Conservation (phyloP, 2,797 vertebrate genomes). For the Characodon lateralis region DNA sequence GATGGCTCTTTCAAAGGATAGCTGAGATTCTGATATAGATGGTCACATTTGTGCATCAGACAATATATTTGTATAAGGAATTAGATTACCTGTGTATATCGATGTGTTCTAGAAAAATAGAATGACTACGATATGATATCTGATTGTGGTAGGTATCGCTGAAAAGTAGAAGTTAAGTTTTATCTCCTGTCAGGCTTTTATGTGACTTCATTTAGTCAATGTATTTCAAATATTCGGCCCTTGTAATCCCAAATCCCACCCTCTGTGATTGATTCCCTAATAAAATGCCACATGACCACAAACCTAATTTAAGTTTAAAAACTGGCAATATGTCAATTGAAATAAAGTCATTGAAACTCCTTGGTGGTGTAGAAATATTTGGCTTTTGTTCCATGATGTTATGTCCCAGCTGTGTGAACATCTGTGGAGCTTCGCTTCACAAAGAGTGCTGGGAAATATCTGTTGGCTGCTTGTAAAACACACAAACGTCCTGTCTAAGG, state of each 20-base stretch:
- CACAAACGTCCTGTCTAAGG: background rate
- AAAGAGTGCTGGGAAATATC: conserved; percentile 32
- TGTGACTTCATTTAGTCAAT: background rate
- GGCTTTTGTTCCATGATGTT: background rate
- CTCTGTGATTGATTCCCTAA: background rate
- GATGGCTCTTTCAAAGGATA: background rate
- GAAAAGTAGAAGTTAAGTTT: background rate
- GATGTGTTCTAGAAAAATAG: background rate
- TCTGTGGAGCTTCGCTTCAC: conserved; percentile 22
- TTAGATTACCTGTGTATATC: background rate
- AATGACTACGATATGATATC: background rate
- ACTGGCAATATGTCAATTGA: background rate
- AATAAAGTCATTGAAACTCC: background rate
- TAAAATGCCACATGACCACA: background rate
- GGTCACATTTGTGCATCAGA: background rate
- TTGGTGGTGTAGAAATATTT: conserved; percentile 10
- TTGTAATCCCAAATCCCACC: background rate
- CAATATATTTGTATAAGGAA: background rate
- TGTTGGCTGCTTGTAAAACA: conserved; percentile 31
- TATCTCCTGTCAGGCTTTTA: background rate
- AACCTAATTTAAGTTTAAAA: background rate
- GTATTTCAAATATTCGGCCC: too few relatives aligned
- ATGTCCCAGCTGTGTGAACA: conserved; percentile 10
- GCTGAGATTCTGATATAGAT: background rate
- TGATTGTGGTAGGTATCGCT: background rate